Evolutionary conservation across 2,888 invertebrate species (phyloP).

Genomic region (Acanthacorydalis orientalis): DNA sequence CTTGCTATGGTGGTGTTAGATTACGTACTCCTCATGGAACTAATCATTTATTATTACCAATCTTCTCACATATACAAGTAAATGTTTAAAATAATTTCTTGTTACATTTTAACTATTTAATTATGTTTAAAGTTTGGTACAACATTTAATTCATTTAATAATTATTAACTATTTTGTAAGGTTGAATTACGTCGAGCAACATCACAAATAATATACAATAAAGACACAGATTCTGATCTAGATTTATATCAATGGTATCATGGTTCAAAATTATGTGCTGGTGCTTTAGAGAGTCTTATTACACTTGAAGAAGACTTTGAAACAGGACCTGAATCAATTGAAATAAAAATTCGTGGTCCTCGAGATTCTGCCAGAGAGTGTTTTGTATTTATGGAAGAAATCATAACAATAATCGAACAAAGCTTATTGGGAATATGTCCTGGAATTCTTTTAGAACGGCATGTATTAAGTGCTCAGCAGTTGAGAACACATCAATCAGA

Average conservation of each 20-base stretch:
- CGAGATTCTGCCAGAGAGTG: conserved; percentile 33
- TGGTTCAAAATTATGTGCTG: conserved; percentile 52
- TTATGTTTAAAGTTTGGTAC: too few relatives aligned
- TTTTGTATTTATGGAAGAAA: conserved; percentile 53
- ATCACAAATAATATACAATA: conserved; percentile 18
- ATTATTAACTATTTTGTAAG: conserved; percentile 10
- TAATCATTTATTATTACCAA: conserved; percentile 40
- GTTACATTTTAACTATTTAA: too few relatives aligned
- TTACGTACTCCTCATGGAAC: conserved; percentile 36
- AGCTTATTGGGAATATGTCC: conserved; percentile 47
- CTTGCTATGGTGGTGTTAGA: conserved; percentile 46
- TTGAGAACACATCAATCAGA: conserved; percentile 26
- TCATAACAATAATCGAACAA: conserved; percentile 42
- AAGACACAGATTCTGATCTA: conserved; percentile 34
- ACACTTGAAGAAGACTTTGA: conserved; percentile 33
- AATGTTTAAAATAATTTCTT: conserved; percentile 1
- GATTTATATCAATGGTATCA: conserved; percentile 58
- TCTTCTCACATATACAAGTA: conserved; percentile 53
- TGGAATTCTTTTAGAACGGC: conserved; percentile 44
- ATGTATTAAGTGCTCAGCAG: conserved; percentile 44
- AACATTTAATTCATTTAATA: background rate
- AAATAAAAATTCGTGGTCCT: conserved; percentile 50
- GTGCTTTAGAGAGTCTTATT: conserved; percentile 48
- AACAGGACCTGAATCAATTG: conserved; percentile 31
- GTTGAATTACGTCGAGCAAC: conserved; percentile 20